These are phyloP conservation scores for Rattus norvegicus DNA, from an alignment of 2,113 vertebrate genomes.

Conservation along the genomic window DNA sequence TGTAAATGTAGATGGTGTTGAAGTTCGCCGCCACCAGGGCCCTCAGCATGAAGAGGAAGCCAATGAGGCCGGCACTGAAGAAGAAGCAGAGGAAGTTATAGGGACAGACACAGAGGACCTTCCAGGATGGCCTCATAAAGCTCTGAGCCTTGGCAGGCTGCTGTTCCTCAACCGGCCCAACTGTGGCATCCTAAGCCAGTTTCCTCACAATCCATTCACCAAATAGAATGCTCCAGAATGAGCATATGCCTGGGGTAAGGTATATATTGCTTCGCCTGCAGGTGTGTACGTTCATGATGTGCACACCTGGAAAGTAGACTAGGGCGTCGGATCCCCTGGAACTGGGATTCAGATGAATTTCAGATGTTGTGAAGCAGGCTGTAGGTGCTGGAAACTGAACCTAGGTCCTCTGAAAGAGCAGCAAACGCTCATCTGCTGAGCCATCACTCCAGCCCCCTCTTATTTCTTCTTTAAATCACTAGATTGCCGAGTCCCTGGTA, in stretches of 20 bases:
- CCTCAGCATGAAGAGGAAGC: slow-evolving; percentile 93
- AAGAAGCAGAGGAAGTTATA: background rate
- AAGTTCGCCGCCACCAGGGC: slow-evolving; percentile 96
- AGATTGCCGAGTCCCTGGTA: background rate
- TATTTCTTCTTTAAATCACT: background rate
- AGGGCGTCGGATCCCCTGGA: background rate
- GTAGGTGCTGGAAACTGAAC: background rate
- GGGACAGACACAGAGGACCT: fast-evolving
- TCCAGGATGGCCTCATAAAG: fast-evolving
- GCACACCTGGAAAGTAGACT: background rate
- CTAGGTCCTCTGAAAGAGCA: background rate
- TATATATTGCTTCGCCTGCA: background rate
- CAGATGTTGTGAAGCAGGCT: background rate
- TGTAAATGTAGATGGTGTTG: slow-evolving; percentile 97
- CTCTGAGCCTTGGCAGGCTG: fast-evolving
- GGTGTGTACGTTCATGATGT: too few relatives aligned
- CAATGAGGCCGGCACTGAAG: slow-evolving; percentile 88
- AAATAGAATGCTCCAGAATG: fast-evolving
- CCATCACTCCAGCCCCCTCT: background rate
- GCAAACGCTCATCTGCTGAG: background rate
- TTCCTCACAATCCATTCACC: background rate
- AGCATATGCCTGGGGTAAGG: background rate
- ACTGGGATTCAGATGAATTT: too few relatives aligned
- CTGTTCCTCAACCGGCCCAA: background rate
- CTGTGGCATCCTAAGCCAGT: background rate